Evolutionary conservation across 2,113 vertebrate species (phyloP).

Genomic region (Mixornis gularis): DNA sequence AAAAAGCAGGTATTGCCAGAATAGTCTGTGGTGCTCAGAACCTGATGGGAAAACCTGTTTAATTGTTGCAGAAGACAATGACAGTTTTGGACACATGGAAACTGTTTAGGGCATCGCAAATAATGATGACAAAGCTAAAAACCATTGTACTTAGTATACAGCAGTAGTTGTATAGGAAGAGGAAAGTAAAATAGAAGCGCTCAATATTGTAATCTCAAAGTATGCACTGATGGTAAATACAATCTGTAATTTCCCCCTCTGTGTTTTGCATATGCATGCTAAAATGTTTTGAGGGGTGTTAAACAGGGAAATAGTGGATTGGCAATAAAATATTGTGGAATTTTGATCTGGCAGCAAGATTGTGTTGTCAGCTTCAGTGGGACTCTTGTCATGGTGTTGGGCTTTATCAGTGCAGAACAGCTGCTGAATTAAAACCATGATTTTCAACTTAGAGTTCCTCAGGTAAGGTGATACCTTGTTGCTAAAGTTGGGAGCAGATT

Average conservation of each 20-base stretch:
- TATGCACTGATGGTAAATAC: background rate
- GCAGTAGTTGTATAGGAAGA: background rate
- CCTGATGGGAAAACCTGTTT: background rate
- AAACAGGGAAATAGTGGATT: background rate
- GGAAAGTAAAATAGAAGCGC: background rate
- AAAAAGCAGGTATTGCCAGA: background rate
- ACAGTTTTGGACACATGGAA: background rate
- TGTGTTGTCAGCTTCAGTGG: background rate
- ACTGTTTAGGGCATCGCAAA: background rate
- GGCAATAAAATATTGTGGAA: background rate
- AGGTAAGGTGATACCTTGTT: background rate
- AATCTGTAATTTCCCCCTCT: background rate
- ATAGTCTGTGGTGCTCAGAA: background rate
- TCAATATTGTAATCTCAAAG: background rate
- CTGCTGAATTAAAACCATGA: background rate
- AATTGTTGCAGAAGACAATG: slow-evolving; percentile 18
- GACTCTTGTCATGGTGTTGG: background rate
- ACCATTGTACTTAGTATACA: background rate
- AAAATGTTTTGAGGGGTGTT: background rate
- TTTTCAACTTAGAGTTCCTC: background rate
- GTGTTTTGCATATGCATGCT: background rate
- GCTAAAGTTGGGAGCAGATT: background rate
- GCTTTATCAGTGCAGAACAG: background rate
- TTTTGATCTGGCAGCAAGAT: background rate
- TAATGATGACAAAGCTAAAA: background rate